Evolutionary conservation across 2,113 vertebrate genomes (phyloP).

Genomic region (Ahaetulla prasina): DNA sequence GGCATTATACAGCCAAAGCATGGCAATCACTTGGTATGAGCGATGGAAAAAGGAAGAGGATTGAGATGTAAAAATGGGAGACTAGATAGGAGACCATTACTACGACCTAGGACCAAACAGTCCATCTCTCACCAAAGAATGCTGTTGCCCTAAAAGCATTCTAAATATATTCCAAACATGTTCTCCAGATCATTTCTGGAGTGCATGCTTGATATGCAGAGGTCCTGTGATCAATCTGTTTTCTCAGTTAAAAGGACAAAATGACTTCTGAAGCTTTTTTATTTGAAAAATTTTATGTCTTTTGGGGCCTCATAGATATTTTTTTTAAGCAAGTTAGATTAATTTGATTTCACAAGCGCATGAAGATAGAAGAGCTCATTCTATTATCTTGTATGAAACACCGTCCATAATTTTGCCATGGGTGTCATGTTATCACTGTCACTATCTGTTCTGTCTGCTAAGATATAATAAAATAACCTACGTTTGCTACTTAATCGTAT

Average conservation of each 20-base stretch:
- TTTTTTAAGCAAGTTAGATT: background rate
- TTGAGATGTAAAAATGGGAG: background rate
- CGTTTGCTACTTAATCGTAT: background rate
- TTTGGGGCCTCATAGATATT: background rate
- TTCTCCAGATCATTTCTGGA: background rate
- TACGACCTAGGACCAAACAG: background rate
- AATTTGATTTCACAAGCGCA: background rate
- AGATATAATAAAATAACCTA: background rate
- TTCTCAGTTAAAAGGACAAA: background rate
- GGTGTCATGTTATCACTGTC: background rate
- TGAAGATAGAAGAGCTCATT: background rate
- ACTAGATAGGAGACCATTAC: background rate
- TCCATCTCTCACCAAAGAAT: background rate
- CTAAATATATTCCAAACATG: background rate
- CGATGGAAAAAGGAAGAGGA: background rate
- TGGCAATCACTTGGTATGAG: background rate
- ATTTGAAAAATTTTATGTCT: background rate
- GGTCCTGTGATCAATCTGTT: background rate
- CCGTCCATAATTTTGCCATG: background rate
- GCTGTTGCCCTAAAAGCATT: background rate
- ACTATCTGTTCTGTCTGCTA: background rate
- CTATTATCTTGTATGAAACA: background rate
- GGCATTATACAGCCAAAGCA: background rate
- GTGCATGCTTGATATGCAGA: background rate
- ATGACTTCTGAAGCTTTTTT: background rate